Evolutionary conservation across 2,888 invertebrate genomes (phyloP), one percentile per base, ranked within the genome.

Genomic region (Pseudolycoriella hygida): DNA sequence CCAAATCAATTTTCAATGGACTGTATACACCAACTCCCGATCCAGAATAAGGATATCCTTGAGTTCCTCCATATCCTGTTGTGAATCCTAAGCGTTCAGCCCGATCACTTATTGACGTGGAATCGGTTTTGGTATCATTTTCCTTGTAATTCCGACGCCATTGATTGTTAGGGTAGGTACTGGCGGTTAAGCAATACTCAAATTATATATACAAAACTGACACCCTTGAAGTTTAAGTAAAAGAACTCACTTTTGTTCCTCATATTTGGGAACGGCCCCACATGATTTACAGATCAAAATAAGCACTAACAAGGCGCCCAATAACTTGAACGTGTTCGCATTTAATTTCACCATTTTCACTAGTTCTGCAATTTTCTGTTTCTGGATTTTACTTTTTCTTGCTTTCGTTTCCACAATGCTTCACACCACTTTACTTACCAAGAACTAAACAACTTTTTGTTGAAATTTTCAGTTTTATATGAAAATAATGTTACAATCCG

Each of bases 1-100:
- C 87, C 1, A 87, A 67, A 55, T 87, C 87, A 44, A 87, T 74
- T 66, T 84, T 86, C 48, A 82, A 68, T 0, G 85, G 83, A 2
- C 76, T 76, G 53, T 83, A 80, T 12, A 76, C 63, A 1, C 80
- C 78, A 11, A 72, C 61, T 3, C 67, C 66, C 14, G 63, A 62
- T 12, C 61, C 62, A 38, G 59, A 60, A 30, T 52, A 42, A 18
- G 65, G 63, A 52, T 67, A 68, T 8, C 55, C 67, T 68, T 64
- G 41, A 50, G 43, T 44, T 32, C 50, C 43, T 12, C 65, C 65
- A 54, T 64, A 65, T 3, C 64, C 64, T 10, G 64, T 64, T 4
- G 62, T 56, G 43, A 59, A 64, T 18, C 65, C 64, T 2, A 65
- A 51, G 1, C 65, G 53, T 48, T 65, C 60, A 20, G 62, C 51